These are phyloP conservation scores for Montipora efflorescens DNA, from an alignment of 64 coral and sea anemone genomes.

Conservation along the genomic window DNA sequence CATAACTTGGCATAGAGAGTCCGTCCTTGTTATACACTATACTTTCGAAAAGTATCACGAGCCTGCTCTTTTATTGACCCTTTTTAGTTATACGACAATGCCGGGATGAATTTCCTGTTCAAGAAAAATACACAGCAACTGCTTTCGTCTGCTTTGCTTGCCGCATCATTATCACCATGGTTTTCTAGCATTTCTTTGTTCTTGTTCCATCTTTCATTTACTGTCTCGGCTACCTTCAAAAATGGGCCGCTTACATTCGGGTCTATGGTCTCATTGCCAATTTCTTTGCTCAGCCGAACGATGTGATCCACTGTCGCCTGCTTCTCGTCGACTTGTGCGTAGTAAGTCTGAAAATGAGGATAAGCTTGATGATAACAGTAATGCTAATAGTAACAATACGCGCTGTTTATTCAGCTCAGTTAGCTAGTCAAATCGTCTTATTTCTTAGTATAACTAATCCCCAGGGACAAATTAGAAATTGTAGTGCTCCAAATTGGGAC, in stretches of 20 bases:
- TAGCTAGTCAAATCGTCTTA: too few species aligned
- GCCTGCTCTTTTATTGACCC: not conserved
- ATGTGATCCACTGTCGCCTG: constrained; percentile 66
- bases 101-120: constrained; percentile 11
- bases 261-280: constrained; percentile 42
- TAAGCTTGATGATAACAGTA: not conserved
- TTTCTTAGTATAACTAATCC: too few species aligned
- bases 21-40: too few species aligned
- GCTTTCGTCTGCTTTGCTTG: not conserved
- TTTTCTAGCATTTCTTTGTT: constrained; percentile 26
- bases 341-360: constrained; percentile 55
- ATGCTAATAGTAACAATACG: too few species aligned
- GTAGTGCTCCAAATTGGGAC: too few species aligned
- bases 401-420: too few species aligned
- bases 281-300: constrained; percentile 58
- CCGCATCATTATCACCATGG: not conserved
- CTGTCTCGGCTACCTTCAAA: not conserved
- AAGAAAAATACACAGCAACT: constrained; percentile 21
- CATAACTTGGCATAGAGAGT: too few species aligned
- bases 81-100: constrained; percentile 8
- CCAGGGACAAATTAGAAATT: too few species aligned
- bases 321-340: constrained; percentile 69
- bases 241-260: not conserved
- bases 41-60: too few species aligned
- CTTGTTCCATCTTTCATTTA: constrained; percentile 32